Conservation (phyloP, 2,888 invertebrate species). For the Hemistola chrysoprasaria region DNA sequence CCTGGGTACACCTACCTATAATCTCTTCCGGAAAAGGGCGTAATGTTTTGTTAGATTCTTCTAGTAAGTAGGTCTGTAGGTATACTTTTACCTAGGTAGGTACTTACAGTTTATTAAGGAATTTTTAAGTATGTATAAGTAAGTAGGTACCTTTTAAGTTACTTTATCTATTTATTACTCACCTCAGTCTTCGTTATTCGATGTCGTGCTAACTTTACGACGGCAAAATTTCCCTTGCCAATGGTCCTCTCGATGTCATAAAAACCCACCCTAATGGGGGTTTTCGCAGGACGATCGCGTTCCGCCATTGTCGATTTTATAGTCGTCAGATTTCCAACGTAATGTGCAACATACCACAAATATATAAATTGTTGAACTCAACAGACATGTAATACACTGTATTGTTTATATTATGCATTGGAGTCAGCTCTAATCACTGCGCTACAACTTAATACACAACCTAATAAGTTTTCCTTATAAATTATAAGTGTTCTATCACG, state of each 20-base stretch:
- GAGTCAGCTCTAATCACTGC: conserved; percentile 26
- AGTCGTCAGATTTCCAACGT: conserved; percentile 54
- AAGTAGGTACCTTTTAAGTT: no score
- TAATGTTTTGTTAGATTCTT: no score
- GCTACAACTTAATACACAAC: conserved; percentile 12
- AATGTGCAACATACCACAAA: conserved; percentile 48
- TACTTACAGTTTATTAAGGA: conserved; percentile 25
- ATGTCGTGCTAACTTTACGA: conserved; percentile 98
- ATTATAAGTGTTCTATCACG: conserved; percentile 27
- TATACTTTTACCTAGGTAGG: no score
- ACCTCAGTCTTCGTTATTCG: conserved; percentile 99
- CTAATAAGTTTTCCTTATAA: conserved; percentile 15
- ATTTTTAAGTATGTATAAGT: conserved; percentile 1
- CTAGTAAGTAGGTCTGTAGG: not conserved
- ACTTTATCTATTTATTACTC: conserved; percentile 59
- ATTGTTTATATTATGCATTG: conserved; percentile 45
- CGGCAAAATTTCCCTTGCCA: conserved; percentile 99
- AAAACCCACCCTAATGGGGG: conserved; percentile 95
- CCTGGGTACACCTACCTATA: no score
- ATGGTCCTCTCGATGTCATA: conserved; percentile 99
- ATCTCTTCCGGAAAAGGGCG: no score
- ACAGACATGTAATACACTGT: conserved; percentile 45
- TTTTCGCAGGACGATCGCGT: conserved; percentile 82
- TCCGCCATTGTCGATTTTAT: conserved; percentile 78
- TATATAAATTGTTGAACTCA: conserved; percentile 38